Conservation (phyloP, 1,140 invertebrate genomes). For the Brachionus paranguensis region DNA sequence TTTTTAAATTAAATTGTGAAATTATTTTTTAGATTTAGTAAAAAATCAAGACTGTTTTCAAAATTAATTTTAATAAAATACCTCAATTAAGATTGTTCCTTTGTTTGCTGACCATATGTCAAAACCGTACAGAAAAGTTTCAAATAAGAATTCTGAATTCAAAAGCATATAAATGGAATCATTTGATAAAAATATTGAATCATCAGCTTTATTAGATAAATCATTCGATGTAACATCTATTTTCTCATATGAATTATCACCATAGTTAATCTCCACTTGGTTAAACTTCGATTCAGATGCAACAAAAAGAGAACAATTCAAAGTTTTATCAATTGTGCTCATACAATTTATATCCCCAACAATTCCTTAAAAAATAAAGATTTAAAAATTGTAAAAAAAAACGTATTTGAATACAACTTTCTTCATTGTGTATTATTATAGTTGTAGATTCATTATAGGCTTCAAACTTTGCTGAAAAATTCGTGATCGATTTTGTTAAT, state of each 20-base stretch:
- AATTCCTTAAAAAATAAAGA: not conserved
- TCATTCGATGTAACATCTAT: not conserved
- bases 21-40: not conserved
- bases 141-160: not conserved
- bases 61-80: not conserved
- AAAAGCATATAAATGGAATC: not conserved
- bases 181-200: not conserved
- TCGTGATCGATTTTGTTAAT: not conserved
- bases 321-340: not conserved
- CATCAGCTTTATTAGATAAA: not conserved
- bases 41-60: not conserved
- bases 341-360: not conserved
- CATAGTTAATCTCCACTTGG: not conserved
- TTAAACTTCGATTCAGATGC: not conserved
- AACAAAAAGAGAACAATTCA: not conserved
- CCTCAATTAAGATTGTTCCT: not conserved
- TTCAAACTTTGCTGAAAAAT: not conserved
- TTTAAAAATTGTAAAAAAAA: not conserved
- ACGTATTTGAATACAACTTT: not conserved
- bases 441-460: not conserved
- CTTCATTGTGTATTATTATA: not conserved
- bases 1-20: too few species aligned
- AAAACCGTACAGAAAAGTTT: not conserved
- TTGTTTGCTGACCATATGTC: not conserved
- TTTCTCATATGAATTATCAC: not conserved